These are phyloP conservation scores for Oxystoma pomonae DNA, from an alignment of 2,888 invertebrate genomes.

Conservation along the genomic window DNA sequence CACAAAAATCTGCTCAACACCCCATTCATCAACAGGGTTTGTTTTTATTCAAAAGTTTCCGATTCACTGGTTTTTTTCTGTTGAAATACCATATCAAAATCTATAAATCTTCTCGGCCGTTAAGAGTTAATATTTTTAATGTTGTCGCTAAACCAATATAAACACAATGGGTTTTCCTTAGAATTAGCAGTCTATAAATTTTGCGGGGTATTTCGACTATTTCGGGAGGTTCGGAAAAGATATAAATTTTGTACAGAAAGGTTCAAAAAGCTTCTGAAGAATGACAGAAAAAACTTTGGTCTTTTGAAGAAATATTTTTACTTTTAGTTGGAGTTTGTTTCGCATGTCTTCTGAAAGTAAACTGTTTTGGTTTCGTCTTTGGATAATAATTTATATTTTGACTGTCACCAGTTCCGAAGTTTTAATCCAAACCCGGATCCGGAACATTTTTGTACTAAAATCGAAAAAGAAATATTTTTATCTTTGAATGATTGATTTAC, in stretches of 20 bases:
- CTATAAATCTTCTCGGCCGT: background rate
- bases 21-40: background rate
- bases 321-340: too few relatives aligned
- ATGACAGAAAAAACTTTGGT: too few relatives aligned
- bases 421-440: too few relatives aligned
- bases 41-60: background rate
- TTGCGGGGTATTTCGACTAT: constrained; percentile 36
- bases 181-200: constrained; percentile 48
- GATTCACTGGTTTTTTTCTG: background rate
- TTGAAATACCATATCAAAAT: constrained; percentile 1
- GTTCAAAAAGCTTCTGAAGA: background rate
- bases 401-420: too few relatives aligned
- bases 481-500: too few relatives aligned
- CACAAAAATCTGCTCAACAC: background rate
- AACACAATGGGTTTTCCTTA: constrained; percentile 46
- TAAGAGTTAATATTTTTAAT: constrained; percentile 36
- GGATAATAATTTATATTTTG: too few relatives aligned
- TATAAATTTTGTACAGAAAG: background rate
- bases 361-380: too few relatives aligned
- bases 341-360: too few relatives aligned
- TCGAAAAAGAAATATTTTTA: too few relatives aligned
- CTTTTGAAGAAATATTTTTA: too few relatives aligned
- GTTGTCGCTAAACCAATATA: constrained; percentile 46
- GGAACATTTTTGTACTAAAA: too few relatives aligned
- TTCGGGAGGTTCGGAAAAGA: constrained; percentile 28